These are phyloP conservation scores for Paraplagusia blochii DNA, from an alignment of 2,113 vertebrate genomes.

Conservation along the genomic window DNA sequence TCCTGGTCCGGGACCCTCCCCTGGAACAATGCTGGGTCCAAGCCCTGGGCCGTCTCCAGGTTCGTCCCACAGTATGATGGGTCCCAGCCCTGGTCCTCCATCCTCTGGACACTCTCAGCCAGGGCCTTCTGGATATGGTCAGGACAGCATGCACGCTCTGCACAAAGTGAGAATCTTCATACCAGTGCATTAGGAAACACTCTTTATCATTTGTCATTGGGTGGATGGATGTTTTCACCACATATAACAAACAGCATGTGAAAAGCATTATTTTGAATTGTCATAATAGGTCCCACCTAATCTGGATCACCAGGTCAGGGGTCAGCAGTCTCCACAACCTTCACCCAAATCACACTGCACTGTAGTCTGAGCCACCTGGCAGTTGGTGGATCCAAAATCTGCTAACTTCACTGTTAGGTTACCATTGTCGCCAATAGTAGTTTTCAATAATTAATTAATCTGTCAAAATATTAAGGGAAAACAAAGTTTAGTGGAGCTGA, in stretches of 20 bases:
- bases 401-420: too few species aligned
- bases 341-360: too few species aligned
- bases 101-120: constrained; percentile 81
- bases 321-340: too few species aligned
- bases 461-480: too few species aligned
- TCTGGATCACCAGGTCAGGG: too few species aligned
- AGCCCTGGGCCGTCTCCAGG: constrained; percentile 87
- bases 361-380: too few species aligned
- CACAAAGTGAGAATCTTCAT: constrained; percentile 82
- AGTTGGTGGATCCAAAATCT: too few species aligned
- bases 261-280: too few species aligned
- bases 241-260: neutral
- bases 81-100: constrained; percentile 87
- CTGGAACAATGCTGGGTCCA: constrained; percentile 86
- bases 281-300: too few species aligned
- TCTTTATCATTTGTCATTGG: neutral
- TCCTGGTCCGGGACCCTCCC: constrained; percentile 85
- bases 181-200: neutral
- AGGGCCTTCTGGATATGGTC: constrained; percentile 82
- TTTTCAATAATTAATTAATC: too few species aligned
- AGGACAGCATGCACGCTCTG: constrained; percentile 87
- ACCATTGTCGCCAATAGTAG: too few species aligned
- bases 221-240: neutral
- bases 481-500: too few species aligned
- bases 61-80: constrained; percentile 91